Conservation (phyloP, 1,140 invertebrate species). For the Halesus radiatus region DNA sequence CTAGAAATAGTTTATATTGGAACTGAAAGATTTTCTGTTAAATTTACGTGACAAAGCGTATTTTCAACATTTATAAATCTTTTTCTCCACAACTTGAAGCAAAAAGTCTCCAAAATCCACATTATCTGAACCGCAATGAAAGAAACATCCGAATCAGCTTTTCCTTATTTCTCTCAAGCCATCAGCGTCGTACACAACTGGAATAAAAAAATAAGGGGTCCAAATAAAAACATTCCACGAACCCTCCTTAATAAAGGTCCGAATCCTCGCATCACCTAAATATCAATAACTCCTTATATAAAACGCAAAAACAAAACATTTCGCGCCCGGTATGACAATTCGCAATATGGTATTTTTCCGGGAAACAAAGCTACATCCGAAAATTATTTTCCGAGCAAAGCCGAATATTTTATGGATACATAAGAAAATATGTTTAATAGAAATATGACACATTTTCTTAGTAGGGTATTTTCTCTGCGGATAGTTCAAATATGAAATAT, state of each 20-base stretch:
- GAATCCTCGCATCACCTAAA: conserved; percentile 42
- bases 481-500: neutral
- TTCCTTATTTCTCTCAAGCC: conserved; percentile 22
- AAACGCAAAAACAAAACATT: conserved; percentile 44
- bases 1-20: no score
- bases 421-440: conserved; percentile 32
- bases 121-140: conserved; percentile 34
- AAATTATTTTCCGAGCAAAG: conserved; percentile 36
- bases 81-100: neutral
- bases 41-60: neutral
- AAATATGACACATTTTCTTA: conserved; percentile 31
- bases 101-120: neutral
- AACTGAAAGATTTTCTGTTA: no score
- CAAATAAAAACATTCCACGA: conserved; percentile 32
- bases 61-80: conserved; percentile 12
- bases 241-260: conserved; percentile 43
- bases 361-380: conserved; percentile 7
- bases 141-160: conserved; percentile 23
- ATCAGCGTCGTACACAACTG: conserved; percentile 19
- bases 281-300: conserved; percentile 50
- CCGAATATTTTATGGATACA: conserved; percentile 20
- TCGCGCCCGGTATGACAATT: conserved; percentile 35
- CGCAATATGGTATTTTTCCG: conserved; percentile 32
- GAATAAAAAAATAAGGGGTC: conserved; percentile 26
- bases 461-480: conserved; percentile 10